Conservation (phyloP, 1,140 invertebrate species). For the Dreissena rostriformis region DNA sequence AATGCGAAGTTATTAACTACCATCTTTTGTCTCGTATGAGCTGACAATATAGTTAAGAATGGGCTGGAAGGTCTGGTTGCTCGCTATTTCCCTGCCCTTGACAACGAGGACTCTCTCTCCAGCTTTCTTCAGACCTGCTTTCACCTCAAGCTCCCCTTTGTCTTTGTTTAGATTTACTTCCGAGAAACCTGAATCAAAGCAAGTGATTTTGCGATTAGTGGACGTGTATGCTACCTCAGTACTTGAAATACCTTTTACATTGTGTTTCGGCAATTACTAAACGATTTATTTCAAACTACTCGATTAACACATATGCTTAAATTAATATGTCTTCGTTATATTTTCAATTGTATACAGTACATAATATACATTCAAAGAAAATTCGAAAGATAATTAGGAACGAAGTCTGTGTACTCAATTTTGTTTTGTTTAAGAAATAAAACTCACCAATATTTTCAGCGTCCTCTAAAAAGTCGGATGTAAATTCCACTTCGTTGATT, state of each 20-base stretch:
- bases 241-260: too few species aligned
- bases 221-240: too few species aligned
- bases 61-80: not conserved
- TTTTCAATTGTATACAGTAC: too few species aligned
- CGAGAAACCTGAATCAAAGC: not conserved
- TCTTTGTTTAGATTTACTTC: not conserved
- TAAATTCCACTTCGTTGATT: not conserved
- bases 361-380: too few species aligned
- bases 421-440: too few species aligned
- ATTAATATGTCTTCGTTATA: too few species aligned
- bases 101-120: constrained; percentile 1
- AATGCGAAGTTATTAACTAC: not conserved
- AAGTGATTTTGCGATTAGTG: too few species aligned
- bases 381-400: too few species aligned
- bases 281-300: too few species aligned
- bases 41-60: not conserved
- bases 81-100: not conserved
- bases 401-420: too few species aligned
- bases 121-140: not conserved
- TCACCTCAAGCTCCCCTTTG: not conserved
- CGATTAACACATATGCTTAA: too few species aligned
- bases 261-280: too few species aligned
- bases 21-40: not conserved
- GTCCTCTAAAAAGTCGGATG: not conserved
- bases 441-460: not conserved